A percentile compares a stretch with the other conserved stretches of the same genome.
These are phyloP conservation scores for Penaeus vannamei DNA, from an alignment of 1,140 invertebrate species.

Conservation along the genomic window DNA sequence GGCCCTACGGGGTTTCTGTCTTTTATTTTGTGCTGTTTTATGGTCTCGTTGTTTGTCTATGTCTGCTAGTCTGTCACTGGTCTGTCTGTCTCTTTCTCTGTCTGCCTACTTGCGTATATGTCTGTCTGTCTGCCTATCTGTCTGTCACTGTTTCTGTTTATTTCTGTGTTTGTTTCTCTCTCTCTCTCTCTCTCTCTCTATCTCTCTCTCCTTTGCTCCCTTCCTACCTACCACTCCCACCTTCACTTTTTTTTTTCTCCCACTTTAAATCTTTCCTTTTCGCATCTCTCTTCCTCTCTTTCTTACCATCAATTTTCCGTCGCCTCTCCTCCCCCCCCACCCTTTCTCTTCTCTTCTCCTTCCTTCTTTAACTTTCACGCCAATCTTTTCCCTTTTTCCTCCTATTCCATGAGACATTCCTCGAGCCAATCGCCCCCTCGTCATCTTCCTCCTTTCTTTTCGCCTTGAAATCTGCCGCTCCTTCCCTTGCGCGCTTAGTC, in stretches of 20 bases:
- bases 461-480: too few species aligned
- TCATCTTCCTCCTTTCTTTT: background rate
- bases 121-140: conserved; percentile 5
- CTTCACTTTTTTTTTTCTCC: background rate
- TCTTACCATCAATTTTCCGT: background rate
- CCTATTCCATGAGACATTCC: background rate
- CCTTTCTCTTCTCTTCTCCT: background rate
- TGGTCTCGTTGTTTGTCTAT: background rate
- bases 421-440: background rate
- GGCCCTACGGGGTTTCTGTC: background rate
- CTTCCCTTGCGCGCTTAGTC: too few species aligned
- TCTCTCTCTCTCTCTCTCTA: background rate
- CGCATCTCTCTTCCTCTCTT: background rate
- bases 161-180: background rate
- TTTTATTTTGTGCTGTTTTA: background rate
- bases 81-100: conserved; percentile 26
- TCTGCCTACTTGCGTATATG: conserved; percentile 26
- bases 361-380: background rate
- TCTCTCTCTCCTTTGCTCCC: background rate
- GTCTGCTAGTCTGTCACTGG: background rate
- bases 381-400: background rate
- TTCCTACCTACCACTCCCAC: background rate
- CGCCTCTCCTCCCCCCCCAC: background rate
- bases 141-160: too few species aligned
- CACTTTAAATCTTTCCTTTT: background rate